A percentile compares a stretch with the other conserved stretches of the same genome.
Evolutionary conservation across 2,888 invertebrate species (phyloP).

Genomic region (Camponotus fellah): DNA sequence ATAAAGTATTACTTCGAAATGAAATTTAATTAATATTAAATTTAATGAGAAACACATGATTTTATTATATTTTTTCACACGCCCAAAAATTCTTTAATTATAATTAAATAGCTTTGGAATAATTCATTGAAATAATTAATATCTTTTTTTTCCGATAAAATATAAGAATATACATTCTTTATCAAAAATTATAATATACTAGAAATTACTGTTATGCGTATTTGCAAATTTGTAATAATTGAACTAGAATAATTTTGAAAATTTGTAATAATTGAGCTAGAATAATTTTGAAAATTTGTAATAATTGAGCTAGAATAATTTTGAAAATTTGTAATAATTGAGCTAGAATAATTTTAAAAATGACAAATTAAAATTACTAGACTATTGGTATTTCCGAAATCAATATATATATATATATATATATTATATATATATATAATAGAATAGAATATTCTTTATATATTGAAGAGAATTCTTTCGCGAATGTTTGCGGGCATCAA

Average conservation of each 20-base stretch:
- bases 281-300: not conserved
- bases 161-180: not conserved
- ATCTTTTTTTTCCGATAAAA: not conserved
- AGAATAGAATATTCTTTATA: slow-evolving; percentile 14
- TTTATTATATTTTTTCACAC: not conserved
- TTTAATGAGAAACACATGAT: not conserved
- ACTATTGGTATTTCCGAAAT: slow-evolving; percentile 2
- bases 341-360: not conserved
- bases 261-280: not conserved
- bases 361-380: not conserved
- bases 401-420: no score
- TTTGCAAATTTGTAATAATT: not conserved
- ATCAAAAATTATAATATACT: not conserved
- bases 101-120: not conserved
- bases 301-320: not conserved
- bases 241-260: not conserved
- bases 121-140: not conserved
- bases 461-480: slow-evolving; percentile 12
- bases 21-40: not conserved
- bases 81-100: not conserved
- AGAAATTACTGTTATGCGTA: not conserved
- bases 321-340: not conserved
- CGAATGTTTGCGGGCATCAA: not conserved
- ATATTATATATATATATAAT: no score
- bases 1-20: not conserved